Percentiles rank a stretch among this genome's conserved stretches.
phyloP scores from a whole-genome alignment of 2,797 vertebrate species.

The Hydrocynus forskahlii region DNA sequence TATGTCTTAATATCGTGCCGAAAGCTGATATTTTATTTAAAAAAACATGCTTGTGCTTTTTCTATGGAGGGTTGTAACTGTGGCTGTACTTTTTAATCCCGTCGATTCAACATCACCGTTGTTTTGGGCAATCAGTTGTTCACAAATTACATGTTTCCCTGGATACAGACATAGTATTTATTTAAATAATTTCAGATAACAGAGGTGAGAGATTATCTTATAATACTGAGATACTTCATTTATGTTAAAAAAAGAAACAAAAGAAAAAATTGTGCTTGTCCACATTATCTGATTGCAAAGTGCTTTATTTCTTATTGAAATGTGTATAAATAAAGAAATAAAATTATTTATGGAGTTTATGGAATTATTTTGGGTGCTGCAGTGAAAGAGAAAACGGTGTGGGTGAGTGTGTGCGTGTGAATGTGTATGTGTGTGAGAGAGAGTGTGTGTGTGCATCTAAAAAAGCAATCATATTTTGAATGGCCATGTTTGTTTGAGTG shows the following conservation, averaged over 20 bases:
- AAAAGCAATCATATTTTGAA: constrained; percentile 40
- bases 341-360: neutral
- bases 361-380: neutral
- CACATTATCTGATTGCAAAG: constrained; percentile 50
- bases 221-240: constrained; percentile 43
- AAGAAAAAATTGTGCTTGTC: constrained; percentile 25
- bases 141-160: constrained; percentile 11
- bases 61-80: constrained; percentile 20
- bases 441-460: too few species aligned
- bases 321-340: constrained; percentile 28
- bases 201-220: constrained; percentile 32
- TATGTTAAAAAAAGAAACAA: neutral
- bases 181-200: constrained; percentile 39
- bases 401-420: constrained; percentile 34
- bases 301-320: constrained; percentile 51
- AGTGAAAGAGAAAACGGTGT: constrained; percentile 5
- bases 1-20: constrained; percentile 1
- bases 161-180: constrained; percentile 51
- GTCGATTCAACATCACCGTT: constrained; percentile 16
- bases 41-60: constrained; percentile 2
- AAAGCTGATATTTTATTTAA: constrained; percentile 17
- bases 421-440: too few species aligned
- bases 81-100: constrained; percentile 25
- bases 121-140: constrained; percentile 1
- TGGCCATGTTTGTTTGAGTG: constrained; percentile 39